A percentile compares a stretch with the other conserved stretches of the same genome.
Conservation (phyloP, 2,797 vertebrate species). For the Phataginus tetradactyla region DNA sequence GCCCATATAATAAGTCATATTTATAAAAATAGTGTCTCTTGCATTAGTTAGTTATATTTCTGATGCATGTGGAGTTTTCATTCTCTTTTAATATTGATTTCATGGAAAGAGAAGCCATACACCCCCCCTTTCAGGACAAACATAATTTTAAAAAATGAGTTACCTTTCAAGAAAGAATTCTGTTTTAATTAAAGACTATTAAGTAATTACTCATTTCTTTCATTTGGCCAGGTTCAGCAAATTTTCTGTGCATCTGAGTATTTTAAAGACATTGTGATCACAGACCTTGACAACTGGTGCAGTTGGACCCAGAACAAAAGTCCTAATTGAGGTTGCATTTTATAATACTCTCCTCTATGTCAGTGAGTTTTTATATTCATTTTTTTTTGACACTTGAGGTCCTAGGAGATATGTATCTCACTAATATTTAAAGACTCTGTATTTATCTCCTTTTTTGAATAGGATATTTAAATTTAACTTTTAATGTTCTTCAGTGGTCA, state of each 20-base stretch:
- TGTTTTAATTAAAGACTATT: slow-evolving; percentile 7
- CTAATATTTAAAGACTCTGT: not conserved
- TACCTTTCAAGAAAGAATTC: not conserved
- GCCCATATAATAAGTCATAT: not conserved
- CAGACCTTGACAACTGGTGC: not conserved
- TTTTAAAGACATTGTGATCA: not conserved
- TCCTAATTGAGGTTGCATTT: not conserved
- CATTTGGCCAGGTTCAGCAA: slow-evolving; percentile 23
- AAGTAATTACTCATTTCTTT: not conserved
- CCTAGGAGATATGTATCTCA: not conserved
- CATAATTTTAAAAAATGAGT: not conserved
- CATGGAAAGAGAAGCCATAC: not conserved
- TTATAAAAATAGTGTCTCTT: not conserved
- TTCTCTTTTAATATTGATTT: slow-evolving; percentile 1
- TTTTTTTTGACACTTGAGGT: not conserved
- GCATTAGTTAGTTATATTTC: not conserved
- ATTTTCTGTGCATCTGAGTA: not conserved
- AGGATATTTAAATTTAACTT: not conserved
- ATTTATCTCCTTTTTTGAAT: not conserved
- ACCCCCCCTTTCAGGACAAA: not conserved
- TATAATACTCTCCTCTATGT: not conserved
- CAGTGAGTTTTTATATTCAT: not conserved
- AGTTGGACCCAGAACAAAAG: not conserved
- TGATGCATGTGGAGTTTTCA: not conserved
- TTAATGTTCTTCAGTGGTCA: not conserved